Base-by-base conservation (phyloP, 1,140 invertebrate genomes). In the Brachionus rubens region DNA sequence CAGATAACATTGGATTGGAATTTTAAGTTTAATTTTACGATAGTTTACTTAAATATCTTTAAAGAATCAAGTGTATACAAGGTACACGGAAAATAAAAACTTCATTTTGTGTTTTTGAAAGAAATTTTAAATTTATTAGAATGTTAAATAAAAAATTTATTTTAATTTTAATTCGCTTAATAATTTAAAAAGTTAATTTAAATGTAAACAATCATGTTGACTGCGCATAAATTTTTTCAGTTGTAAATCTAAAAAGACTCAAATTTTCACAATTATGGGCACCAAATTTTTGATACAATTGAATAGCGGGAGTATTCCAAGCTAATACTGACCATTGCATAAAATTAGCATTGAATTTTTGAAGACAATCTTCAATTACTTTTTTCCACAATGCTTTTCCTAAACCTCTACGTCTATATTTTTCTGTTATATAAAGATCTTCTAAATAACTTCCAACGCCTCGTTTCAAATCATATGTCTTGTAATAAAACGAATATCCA, bases 291-390 rank as follows among this genome's bases (percentile, higher is more conserved):
- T 36, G 36, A 72, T 72, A 72, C 7, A 72, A 72, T 6, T 72
- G 43, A 40, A 72, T 72, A 40, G 68, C 68, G n/a, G 46, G 33
- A 24, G 24, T 50, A 54, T 72, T 72, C 68, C 68, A 72, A 30
- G 43, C 46, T 33, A 72, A 40, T 26, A 72, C 68, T 14, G 68
- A 40, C 68, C 68, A 72, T 48, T 54, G 68, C 68, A 72, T 72
- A 24, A 50, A 72, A 41, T 33, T 72, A 19, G 9, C 67, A 40
- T 48, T 33, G 30, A 46, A 48, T 12, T 72, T 48, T 26, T 47
- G 4, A 9, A 72, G 40, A 72, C 68, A 72, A 14, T 72, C 68
- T 48, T 54, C 19, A 30, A 72, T 47, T 19, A 72, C 6, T 30
- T 48, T 33, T 28, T 41, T 48, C 68, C 68, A 72, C 24, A 72